Base-by-base conservation (phyloP, 2,888 invertebrate genomes). In the Melanostoma mellinum region DNA sequence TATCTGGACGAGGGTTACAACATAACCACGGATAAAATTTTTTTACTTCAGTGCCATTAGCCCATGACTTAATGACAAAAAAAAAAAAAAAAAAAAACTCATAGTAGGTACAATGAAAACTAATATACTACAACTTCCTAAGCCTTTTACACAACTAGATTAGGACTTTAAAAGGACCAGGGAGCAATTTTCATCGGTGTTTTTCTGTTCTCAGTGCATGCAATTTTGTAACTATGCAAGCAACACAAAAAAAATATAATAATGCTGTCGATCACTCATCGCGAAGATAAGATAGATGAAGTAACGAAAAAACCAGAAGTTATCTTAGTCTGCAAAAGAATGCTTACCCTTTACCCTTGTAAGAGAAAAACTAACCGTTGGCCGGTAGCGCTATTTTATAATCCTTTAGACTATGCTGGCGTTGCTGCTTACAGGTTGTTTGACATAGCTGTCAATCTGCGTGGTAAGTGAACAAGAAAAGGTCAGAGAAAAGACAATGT, bases 21-120 rank as follows among this genome's bases (percentile, higher is more conserved):
- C 61, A 63, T 63, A 10, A 56, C 65, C n/a, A 56, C 48, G n/a
- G 40, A 65, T 35, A 65, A 74, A 65, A 74, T 48, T 74, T 36
- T 50, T 65, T 74, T 33, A 65, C 65, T n/a, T 56, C 55, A 10
- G 42, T 53, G 46, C 55, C 55, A 56, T 73, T 74, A 61, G 73
- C 63, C 8, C n/a, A 46, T 32, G 48, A 65, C 6, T 56, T 73
- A 48, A 46, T 42, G n/a, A 53, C 55, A 6, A 9, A 33, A 63
- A 73, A 73, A 2, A 73, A 63, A 55, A 53, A 61, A 53, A 61
- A n/a, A n/a, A n/a, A n/a, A n/a, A n/a, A n/a, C n/a, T n/a, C n/a
- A n/a, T 40, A 48, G 52, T 75, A 30, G 65, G 60, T 5, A 52
- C 60, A 8, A 68, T 68, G 20, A 56, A 61, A 32, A 32, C 46